These are phyloP conservation scores for Cairina moschata DNA, from an alignment of 2,113 vertebrate species.

Conservation along the genomic window DNA sequence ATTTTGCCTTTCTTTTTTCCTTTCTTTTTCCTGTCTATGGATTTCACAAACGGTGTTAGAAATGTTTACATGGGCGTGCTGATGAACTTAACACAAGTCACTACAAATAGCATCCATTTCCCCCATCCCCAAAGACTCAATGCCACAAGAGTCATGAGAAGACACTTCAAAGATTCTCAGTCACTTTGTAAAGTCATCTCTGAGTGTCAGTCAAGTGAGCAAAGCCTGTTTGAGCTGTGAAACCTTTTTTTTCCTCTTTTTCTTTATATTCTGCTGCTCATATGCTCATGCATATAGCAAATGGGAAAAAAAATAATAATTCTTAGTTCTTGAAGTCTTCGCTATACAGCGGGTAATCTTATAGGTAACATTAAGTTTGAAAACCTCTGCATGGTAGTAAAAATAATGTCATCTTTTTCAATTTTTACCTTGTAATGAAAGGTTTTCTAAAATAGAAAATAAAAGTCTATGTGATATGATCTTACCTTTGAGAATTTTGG, in stretches of 20 bases:
- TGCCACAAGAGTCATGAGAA: background rate
- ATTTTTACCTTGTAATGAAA: background rate
- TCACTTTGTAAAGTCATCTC: background rate
- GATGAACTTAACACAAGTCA: background rate
- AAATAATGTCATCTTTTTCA: background rate
- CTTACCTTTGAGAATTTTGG: background rate
- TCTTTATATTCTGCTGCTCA: background rate
- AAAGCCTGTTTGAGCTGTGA: background rate
- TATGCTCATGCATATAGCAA: background rate
- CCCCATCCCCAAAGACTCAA: background rate
- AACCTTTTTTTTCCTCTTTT: background rate
- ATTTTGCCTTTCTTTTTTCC: background rate
- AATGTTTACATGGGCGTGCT: rapidly evolving
- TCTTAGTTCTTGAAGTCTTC: background rate
- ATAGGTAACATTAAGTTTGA: background rate
- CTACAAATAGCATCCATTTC: too few relatives aligned
- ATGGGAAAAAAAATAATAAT: slow-evolving; percentile 9
- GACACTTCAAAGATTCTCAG: background rate
- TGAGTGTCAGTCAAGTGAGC: background rate
- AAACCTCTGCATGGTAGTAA: background rate
- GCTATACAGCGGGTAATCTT: background rate
- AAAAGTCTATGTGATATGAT: background rate
- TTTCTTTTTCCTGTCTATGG: background rate
- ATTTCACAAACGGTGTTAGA: background rate
- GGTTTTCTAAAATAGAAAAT: background rate